These are phyloP conservation scores for Chlorodrepanis virens DNA, from an alignment of 2,113 vertebrate genomes.

Conservation along the genomic window DNA sequence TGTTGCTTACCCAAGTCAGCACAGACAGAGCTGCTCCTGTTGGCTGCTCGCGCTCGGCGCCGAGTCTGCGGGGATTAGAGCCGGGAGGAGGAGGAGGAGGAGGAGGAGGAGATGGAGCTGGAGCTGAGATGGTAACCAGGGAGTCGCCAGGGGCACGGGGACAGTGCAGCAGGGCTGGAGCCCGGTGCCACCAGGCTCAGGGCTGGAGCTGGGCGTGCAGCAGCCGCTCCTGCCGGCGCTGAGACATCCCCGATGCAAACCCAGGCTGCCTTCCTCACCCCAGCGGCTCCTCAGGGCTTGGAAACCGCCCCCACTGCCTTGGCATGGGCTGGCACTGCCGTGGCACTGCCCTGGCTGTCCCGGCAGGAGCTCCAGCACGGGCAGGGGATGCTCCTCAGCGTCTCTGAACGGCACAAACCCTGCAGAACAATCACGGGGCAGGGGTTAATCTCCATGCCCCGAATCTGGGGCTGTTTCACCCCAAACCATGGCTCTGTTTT, in stretches of 20 bases:
- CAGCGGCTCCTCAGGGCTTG: fast-evolving
- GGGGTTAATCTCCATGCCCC: not conserved
- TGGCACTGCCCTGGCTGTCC: fast-evolving
- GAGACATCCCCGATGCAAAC: fast-evolving
- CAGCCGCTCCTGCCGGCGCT: fast-evolving
- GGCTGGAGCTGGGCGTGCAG: fast-evolving
- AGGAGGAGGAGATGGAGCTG: constrained; percentile 59
- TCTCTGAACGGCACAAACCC: not conserved
- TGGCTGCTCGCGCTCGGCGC: constrained; percentile 47
- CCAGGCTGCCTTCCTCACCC: fast-evolving
- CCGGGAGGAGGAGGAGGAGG: constrained; percentile 43
- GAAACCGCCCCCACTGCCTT: fast-evolving
- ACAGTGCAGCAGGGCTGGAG: fast-evolving
- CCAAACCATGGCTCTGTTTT: not conserved
- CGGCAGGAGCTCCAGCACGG: fast-evolving
- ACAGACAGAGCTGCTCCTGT: constrained; percentile 26
- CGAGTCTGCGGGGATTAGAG: constrained; percentile 67
- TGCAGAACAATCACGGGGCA: not conserved
- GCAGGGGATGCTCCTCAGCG: not conserved
- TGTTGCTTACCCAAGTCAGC: constrained; percentile 68
- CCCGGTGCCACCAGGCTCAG: fast-evolving
- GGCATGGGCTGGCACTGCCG: fast-evolving
- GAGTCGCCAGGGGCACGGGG: not conserved
- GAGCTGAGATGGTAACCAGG: constrained; percentile 53
- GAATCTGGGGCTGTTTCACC: not conserved